Evolutionary conservation across 2,797 vertebrate genomes (phyloP).

Genomic region (Eulemur albifrons): DNA sequence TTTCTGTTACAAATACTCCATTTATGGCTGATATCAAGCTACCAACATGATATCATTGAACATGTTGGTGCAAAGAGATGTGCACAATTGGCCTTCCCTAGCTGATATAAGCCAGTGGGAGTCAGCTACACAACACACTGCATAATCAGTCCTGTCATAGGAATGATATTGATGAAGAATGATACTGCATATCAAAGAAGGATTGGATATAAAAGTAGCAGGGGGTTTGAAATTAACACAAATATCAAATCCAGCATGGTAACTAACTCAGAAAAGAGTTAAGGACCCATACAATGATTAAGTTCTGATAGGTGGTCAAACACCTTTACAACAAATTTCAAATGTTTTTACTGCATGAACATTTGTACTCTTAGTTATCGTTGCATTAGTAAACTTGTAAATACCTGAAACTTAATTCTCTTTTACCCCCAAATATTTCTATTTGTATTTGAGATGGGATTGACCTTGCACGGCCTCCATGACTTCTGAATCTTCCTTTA

Average conservation of each 20-base stretch:
- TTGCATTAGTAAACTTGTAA: background rate
- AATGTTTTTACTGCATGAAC: background rate
- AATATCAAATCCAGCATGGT: background rate
- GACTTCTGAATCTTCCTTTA: background rate
- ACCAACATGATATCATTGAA: background rate
- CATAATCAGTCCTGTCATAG: background rate
- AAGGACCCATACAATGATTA: background rate
- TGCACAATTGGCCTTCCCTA: too few species aligned
- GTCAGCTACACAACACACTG: background rate
- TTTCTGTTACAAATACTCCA: background rate
- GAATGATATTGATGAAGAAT: background rate
- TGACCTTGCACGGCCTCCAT: background rate
- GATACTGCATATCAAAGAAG: background rate
- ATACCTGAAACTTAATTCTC: background rate
- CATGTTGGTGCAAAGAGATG: background rate
- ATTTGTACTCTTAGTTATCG: background rate
- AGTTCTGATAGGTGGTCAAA: background rate
- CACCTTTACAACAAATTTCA: background rate
- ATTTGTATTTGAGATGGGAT: background rate
- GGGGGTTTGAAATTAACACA: background rate
- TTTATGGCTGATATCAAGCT: background rate
- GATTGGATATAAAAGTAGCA: background rate
- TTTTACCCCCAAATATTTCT: background rate
- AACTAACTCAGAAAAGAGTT: background rate
- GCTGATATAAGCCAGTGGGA: background rate